Conservation (phyloP, 1,140 invertebrate species). For the Nasonia vitripennis region DNA sequence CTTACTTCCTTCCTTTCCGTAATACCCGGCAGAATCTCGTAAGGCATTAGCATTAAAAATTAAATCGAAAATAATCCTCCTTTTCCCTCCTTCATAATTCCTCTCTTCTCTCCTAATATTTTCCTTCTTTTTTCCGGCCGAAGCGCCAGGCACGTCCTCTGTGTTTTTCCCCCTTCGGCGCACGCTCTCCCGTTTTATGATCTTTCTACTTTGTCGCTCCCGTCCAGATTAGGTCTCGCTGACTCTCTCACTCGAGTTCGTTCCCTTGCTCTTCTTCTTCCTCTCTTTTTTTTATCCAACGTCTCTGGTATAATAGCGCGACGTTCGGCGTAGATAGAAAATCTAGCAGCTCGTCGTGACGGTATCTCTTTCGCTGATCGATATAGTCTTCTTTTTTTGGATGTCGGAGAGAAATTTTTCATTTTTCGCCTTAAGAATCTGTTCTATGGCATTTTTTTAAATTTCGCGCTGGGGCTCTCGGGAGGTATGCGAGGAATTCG, state of each 20-base stretch:
- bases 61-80: not conserved
- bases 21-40: not conserved
- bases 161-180: constrained; percentile 10
- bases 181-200: constrained; percentile 27
- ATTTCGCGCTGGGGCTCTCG: too few relatives aligned
- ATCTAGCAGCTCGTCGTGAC: constrained; percentile 8
- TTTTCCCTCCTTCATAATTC: not conserved
- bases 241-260: not conserved
- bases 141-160: not conserved
- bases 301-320: not conserved
- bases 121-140: not conserved
- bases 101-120: not conserved
- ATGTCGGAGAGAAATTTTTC: not conserved
- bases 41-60: not conserved
- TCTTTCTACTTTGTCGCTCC: constrained; percentile 19
- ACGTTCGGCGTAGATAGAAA: constrained; percentile 30
- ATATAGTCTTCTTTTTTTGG: constrained; percentile 15
- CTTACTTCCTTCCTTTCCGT: not conserved
- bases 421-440: not conserved
- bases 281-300: constrained; percentile 9
- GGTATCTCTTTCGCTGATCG: constrained; percentile 18
- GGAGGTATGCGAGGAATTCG: too few relatives aligned
- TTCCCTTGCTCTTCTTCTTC: not conserved
- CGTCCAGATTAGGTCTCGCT: constrained; percentile 26
- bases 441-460: too few relatives aligned